Evolutionary conservation across 92 coral and sea anemone genomes (phyloP), one percentile per base, ranked within the genome.

Genomic region (Actinernus sp.): DNA sequence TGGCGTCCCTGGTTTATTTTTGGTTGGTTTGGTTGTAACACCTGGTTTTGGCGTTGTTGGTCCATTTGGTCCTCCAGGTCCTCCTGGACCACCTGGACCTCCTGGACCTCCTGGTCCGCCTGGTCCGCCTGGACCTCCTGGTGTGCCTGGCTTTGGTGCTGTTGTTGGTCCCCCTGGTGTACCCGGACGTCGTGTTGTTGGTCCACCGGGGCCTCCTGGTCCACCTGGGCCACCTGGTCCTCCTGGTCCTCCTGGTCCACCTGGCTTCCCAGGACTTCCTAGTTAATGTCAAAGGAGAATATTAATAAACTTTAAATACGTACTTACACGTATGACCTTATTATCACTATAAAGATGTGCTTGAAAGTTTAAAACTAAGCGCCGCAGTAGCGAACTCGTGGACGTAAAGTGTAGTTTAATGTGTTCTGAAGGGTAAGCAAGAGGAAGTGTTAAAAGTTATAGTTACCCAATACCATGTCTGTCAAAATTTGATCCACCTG

Each of bases 191-290:
- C n/a, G n/a, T n/a, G n/a, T n/a, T n/a, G n/a, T 90, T 16, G 86
- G 92, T 22, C 92, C 86, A 7, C 86, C 82, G 30, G 89, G 89
- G 40, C 87, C 91, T 29, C 92, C 92, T 16, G 92, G 87, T 25
- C 93, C 88, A 30, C 84, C 73, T 36, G 97, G 71, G 17, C 96
- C 96, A 0, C 92, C 92, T 7, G 91, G 96, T 41, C 96, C 97
- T 11, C 86, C 84, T 8, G 97, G 97, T 4, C 84, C 89, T 30
- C 84, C 87, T 0, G 93, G 97, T 13, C 81, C 87, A 16, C 86
- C n/a, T n/a, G n/a, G n/a, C n/a, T n/a, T n/a, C n/a, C n/a, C n/a
- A n/a, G n/a, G 67, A 0, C 84, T 75, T 2, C 92, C 93, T 18
- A 4, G 55, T 37, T 37, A 37, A 3, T 66, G 92, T 1, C 88